Conservation (phyloP, 2,797 vertebrate genomes). For the Protosalanx chinensis region DNA sequence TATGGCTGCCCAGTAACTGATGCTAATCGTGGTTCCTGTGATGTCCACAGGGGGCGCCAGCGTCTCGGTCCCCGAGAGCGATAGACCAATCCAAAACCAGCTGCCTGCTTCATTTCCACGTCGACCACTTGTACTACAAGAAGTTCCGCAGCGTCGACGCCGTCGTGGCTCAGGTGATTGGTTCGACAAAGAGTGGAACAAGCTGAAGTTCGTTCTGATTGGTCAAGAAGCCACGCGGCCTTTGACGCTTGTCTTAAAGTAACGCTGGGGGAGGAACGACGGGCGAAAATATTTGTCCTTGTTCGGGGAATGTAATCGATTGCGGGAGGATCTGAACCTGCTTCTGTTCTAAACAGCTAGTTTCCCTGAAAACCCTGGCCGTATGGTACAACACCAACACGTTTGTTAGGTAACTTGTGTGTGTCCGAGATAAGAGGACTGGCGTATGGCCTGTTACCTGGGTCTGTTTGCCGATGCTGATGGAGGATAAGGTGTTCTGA, state of each 20-base stretch:
- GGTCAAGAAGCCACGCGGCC: neutral
- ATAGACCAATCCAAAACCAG: constrained; percentile 72
- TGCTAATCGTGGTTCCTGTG: neutral
- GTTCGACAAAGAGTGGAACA: neutral
- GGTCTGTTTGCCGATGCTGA: constrained; percentile 35
- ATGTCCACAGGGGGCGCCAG: constrained; percentile 56
- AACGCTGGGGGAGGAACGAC: neutral
- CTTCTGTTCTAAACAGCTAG: neutral
- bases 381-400: neutral
- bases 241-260: neutral
- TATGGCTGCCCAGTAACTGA: neutral
- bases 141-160: constrained; percentile 73
- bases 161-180: constrained; percentile 78
- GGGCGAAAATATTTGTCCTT: too few species aligned
- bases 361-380: constrained; percentile 10
- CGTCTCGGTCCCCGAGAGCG: constrained; percentile 61
- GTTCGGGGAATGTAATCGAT: too few species aligned
- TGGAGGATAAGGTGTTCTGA: constrained; percentile 26
- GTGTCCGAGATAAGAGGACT: constrained; percentile 36
- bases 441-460: constrained; percentile 2
- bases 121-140: constrained; percentile 74
- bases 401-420: constrained; percentile 30
- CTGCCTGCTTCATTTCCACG: constrained; percentile 76
- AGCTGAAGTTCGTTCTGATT: neutral
- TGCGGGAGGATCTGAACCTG: too few species aligned